phyloP scores from a whole-genome alignment of 2,888 invertebrate genomes.

The Cylindroiulus punctatus region DNA sequence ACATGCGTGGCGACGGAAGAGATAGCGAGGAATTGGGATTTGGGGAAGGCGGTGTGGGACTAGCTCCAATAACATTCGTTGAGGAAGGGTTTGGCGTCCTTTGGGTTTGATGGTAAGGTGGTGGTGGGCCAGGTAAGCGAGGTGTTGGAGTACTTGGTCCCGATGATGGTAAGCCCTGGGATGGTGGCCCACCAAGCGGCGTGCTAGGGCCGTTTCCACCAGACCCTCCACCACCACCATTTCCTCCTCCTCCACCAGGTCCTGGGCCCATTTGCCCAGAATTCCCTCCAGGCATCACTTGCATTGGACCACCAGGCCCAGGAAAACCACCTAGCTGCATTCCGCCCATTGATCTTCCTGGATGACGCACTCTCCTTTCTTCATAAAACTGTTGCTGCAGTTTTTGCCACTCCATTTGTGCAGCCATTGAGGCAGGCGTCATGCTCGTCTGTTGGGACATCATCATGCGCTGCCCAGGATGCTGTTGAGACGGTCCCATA shows the following conservation, averaged over 20 bases:
- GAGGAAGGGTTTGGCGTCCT: constrained; percentile 70
- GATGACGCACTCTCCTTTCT: constrained; percentile 66
- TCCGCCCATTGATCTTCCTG: constrained; percentile 17
- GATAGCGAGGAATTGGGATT: constrained; percentile 72
- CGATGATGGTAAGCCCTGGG: constrained; percentile 58
- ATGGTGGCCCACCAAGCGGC: constrained; percentile 56
- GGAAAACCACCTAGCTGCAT: constrained; percentile 60
- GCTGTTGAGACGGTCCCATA: constrained; percentile 58
- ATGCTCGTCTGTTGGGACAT: constrained; percentile 60
- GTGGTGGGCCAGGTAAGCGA: constrained; percentile 77
- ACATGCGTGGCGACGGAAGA: constrained; percentile 78
- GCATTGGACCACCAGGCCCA: constrained; percentile 65
- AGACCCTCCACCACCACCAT: constrained; percentile 61
- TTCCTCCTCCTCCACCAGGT: constrained; percentile 65
- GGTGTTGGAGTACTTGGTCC: constrained; percentile 59
- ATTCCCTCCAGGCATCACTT: constrained; percentile 57
- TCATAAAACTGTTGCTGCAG: constrained; percentile 88
- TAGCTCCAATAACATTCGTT: constrained; percentile 70
- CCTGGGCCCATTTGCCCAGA: constrained; percentile 66
- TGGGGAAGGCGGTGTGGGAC: constrained; percentile 76
- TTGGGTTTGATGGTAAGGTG: constrained; percentile 79
- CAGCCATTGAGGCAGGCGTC: constrained; percentile 66
- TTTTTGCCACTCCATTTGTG: constrained; percentile 90
- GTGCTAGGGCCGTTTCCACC: constrained; percentile 65
- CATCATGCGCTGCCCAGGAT: constrained; percentile 59